phyloP scores from a whole-genome alignment of 2,113 vertebrate species.

The Megaleporinus macrocephalus region DNA sequence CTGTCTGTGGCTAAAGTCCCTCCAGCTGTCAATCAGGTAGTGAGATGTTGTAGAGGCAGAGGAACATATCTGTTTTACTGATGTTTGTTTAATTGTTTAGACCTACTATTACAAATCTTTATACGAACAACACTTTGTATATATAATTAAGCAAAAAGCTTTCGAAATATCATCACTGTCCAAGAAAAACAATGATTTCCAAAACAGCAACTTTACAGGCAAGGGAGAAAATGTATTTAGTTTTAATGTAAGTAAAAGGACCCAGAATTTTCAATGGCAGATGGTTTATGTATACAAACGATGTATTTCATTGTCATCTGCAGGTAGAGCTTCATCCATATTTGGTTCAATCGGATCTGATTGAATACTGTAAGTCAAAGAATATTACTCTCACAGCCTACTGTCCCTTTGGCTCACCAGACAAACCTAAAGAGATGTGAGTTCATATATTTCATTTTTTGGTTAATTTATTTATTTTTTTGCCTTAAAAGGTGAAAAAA shows the following conservation, averaged over 20 bases:
- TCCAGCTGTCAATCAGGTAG: slow-evolving; percentile 80
- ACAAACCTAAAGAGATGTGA: slow-evolving; percentile 63
- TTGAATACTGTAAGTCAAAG: slow-evolving; percentile 77
- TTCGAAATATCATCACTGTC: too few relatives aligned
- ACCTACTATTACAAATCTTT: too few relatives aligned
- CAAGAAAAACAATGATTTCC: too few relatives aligned
- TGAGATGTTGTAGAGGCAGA: neutral
- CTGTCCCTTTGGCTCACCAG: slow-evolving; percentile 77
- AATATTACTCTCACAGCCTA: slow-evolving; percentile 76
- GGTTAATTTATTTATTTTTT: neutral
- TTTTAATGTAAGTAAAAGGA: too few relatives aligned
- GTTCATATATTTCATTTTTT: slow-evolving; percentile 18
- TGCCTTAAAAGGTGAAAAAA: too few relatives aligned
- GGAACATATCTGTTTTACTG: too few relatives aligned
- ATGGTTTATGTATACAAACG: too few relatives aligned
- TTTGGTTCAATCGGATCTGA: slow-evolving; percentile 77
- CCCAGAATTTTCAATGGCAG: too few relatives aligned
- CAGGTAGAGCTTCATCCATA: slow-evolving; percentile 83
- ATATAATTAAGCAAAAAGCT: neutral
- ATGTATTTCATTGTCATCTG: neutral
- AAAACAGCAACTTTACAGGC: too few relatives aligned
- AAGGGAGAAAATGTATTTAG: too few relatives aligned
- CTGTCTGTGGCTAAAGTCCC: slow-evolving; percentile 71
- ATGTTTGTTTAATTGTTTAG: too few relatives aligned
- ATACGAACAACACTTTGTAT: too few relatives aligned